phyloP scores from a whole-genome alignment of 2,888 invertebrate species.

The Sylvicola cinctus region DNA sequence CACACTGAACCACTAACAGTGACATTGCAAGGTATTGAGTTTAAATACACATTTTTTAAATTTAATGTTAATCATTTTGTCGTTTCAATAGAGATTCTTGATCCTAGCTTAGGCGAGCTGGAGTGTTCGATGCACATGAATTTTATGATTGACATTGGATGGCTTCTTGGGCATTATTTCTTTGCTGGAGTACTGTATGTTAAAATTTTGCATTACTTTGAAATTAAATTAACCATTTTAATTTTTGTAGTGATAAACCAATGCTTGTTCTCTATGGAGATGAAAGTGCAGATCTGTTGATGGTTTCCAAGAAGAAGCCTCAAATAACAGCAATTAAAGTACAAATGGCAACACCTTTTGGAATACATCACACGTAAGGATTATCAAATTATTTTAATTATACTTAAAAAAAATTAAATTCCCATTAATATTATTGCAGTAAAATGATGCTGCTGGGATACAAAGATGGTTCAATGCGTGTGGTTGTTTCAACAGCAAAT shows the following conservation, averaged over 20 bases:
- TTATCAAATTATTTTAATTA: conserved; percentile 1
- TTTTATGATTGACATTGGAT: conserved; percentile 80
- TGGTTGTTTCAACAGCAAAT: conserved; percentile 84
- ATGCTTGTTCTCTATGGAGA: conserved; percentile 60
- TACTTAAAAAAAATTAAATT: conserved; percentile 1
- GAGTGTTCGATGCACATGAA: conserved; percentile 69
- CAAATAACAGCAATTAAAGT: conserved; percentile 46
- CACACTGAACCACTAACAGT: conserved; percentile 42
- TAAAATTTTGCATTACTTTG: conserved; percentile 1
- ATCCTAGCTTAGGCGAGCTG: conserved; percentile 52
- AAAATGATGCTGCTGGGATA: conserved; percentile 81
- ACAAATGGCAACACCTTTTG: conserved; percentile 55
- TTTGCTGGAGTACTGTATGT: conserved; percentile 47
- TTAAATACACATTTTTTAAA: not conserved
- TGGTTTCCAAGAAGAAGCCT: conserved; percentile 34
- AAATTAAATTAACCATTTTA: too few species aligned
- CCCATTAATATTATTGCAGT: conserved; percentile 22
- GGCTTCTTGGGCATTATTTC: conserved; percentile 71
- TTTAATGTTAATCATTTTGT: not conserved
- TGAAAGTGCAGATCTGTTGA: conserved; percentile 38
- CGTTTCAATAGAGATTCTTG: conserved; percentile 43
- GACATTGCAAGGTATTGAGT: conserved; percentile 38
- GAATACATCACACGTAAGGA: conserved; percentile 71
- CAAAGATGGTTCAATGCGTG: conserved; percentile 56
- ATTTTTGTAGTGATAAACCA: conserved; percentile 41